A percentile compares a stretch with the other conserved stretches of the same genome.
These are phyloP conservation scores for Chondrilla cf. caribensis DNA, from an alignment of 37 sponge, comb jelly and placozoan species.

Conservation along the genomic window DNA sequence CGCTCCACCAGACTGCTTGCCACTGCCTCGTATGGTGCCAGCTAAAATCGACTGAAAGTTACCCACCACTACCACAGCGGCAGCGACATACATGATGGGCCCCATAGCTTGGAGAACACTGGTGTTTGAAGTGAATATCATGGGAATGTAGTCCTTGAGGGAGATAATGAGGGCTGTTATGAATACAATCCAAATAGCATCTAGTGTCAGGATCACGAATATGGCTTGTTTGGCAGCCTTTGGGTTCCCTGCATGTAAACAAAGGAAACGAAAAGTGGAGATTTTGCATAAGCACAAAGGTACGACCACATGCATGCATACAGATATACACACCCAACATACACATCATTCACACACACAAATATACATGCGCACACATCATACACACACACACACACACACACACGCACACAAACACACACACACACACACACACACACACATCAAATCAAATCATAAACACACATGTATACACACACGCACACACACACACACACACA, in stretches of 20 bases:
- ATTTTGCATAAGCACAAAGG: too few relatives aligned
- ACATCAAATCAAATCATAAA: too few relatives aligned
- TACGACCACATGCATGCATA: too few relatives aligned
- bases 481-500: too few relatives aligned
- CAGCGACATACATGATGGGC: too few relatives aligned
- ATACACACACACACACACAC: too few relatives aligned
- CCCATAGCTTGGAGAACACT: not conserved
- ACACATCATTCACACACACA: too few relatives aligned
- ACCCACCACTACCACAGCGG: not conserved
- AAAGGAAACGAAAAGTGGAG: not conserved
- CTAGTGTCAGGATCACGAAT: not conserved
- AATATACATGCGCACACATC: too few relatives aligned
- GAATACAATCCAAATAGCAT: not conserved
- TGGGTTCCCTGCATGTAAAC: not conserved
- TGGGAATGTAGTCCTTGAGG: not conserved
- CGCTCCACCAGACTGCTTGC: constrained; percentile 36
- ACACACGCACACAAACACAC: too few relatives aligned
- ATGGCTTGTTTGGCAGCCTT: not conserved
- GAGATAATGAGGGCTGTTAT: not conserved
- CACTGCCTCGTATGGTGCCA: constrained; percentile 49
- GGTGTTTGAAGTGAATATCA: not conserved
- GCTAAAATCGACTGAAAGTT: not conserved
- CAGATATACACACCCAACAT: too few relatives aligned
- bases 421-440: too few relatives aligned
- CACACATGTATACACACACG: too few relatives aligned